Evolutionary conservation across 2,113 vertebrate species (phyloP), one percentile per base, ranked within the genome.

Genomic region (Madoqua kirkii): DNA sequence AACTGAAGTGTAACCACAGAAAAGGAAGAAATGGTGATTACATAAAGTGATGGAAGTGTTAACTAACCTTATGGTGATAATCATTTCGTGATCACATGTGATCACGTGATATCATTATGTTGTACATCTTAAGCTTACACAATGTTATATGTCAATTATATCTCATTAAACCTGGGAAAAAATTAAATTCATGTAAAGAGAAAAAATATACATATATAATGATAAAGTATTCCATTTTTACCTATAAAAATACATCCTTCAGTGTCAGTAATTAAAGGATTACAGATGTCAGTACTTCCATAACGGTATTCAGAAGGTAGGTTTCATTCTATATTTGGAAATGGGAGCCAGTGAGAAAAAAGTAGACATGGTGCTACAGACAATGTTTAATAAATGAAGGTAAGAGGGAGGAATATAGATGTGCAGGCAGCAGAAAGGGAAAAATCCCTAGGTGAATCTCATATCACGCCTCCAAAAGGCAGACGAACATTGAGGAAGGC

Each of bases 221-320:
- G 40, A 96, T 91, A 57, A 93, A 87, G 29, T 93, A 93, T 87
- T 16, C n/a, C 40, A 89, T 62, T 52, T 92, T 33, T 54, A 88
- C 48, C 67, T 31, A 83, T 83, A 94, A 95, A 97, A 95, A 96
- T 23, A 85, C 10, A 87, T 50, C 52, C 31, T 82, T 89, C 36
- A 79, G 21, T 62, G 71, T 81, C 81, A 84, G 40, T 92, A 85
- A 91, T 85, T 76, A 94, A 83, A 96, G 67, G 31, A 71, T 91
- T 85, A 57, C 52, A n/a, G 5, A 90, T 36, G 54, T 74, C 59
- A 81, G 23, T 57, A 84, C 27, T 91, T 76, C 82, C 25, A 59
- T 86, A 82, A 91, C 86, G 12, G 25, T 71, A 86, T 86, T 96
- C 82, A 95, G 45, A 90, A 95, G n/a, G 8, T 74, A 54, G 43